A percentile compares a stretch with the other conserved stretches of the same genome.
Conservation (phyloP, 2,797 vertebrate species). For the Lycodopsis pacificus region DNA sequence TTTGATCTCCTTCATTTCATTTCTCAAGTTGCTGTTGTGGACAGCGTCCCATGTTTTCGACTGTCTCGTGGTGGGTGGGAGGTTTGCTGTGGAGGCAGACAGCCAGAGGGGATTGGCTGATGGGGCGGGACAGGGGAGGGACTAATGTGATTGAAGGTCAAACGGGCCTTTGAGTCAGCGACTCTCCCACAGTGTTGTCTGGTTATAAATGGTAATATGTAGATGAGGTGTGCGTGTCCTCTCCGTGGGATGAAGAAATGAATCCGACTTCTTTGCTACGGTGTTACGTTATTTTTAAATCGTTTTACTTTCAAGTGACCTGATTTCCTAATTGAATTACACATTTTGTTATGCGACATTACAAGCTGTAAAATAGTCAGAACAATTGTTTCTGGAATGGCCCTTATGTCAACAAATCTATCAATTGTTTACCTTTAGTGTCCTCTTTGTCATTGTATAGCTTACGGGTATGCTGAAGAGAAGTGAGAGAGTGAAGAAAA, state of each 20-base stretch:
- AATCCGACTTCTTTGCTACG: conserved; percentile 24
- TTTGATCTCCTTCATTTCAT: conserved; percentile 23
- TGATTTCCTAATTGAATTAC: neutral
- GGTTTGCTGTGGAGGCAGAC: conserved; percentile 50
- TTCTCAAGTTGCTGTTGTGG: conserved; percentile 52
- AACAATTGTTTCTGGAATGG: neutral
- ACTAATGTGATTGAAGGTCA: conserved; percentile 77
- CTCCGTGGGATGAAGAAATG: conserved; percentile 29
- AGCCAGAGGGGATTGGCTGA: conserved; percentile 62
- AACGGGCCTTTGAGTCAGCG: conserved; percentile 70
- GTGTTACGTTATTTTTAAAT: neutral
- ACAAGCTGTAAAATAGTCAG: neutral
- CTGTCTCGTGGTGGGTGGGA: conserved; percentile 34
- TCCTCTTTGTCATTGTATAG: neutral
- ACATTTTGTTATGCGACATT: neutral
- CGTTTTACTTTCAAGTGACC: neutral
- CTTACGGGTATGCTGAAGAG: neutral
- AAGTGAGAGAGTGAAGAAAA: neutral
- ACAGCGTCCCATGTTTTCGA: conserved; percentile 40
- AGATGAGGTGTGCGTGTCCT: conserved; percentile 33
- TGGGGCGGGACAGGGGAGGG: conserved; percentile 53
- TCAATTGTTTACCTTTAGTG: neutral
- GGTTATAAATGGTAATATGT: conserved; percentile 39
- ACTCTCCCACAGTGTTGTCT: conserved; percentile 41
- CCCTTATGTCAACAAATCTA: neutral